Conservation (phyloP, 2,797 vertebrate genomes). For the Rhinichthys osculus region DNA sequence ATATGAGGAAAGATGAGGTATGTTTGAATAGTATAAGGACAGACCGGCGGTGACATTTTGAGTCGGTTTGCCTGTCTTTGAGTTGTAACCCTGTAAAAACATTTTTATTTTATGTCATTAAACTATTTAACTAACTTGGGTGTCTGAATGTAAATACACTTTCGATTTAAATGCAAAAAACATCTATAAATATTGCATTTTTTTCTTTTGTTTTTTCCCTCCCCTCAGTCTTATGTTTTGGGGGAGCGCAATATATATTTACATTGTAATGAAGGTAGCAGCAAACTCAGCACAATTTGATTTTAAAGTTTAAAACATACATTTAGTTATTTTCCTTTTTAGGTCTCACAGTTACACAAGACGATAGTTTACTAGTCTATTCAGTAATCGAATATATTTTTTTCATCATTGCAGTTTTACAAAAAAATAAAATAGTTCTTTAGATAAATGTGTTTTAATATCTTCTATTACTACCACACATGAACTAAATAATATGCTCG, state of each 20-base stretch:
- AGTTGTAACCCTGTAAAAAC: constrained; percentile 43
- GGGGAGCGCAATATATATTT: constrained; percentile 41
- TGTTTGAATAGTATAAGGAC: constrained; percentile 23
- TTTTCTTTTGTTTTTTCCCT: constrained; percentile 3
- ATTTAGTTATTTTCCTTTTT: constrained; percentile 47
- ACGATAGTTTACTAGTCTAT: constrained; percentile 60
- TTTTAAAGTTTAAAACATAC: constrained; percentile 52
- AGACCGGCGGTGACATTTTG: constrained; percentile 12
- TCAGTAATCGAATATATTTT: constrained; percentile 52
- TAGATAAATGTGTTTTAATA: constrained; percentile 58
- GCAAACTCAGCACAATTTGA: constrained; percentile 53
- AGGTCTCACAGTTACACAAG: constrained; percentile 57
- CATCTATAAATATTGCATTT: constrained; percentile 9
- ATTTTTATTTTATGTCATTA: background rate
- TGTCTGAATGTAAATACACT: constrained; percentile 11
- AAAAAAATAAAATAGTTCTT: constrained; percentile 64
- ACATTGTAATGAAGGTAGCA: constrained; percentile 53
- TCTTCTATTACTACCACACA: constrained; percentile 63
- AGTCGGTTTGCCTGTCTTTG: constrained; percentile 20
- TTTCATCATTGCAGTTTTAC: constrained; percentile 52
- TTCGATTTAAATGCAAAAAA: constrained; percentile 25
- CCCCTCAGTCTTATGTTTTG: constrained; percentile 18
- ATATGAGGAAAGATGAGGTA: constrained; percentile 36
- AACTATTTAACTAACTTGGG: constrained; percentile 15
- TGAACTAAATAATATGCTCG: constrained; percentile 58